Evolutionary conservation across 2,113 vertebrate species (phyloP).

Genomic region (Hippotragus niger): DNA sequence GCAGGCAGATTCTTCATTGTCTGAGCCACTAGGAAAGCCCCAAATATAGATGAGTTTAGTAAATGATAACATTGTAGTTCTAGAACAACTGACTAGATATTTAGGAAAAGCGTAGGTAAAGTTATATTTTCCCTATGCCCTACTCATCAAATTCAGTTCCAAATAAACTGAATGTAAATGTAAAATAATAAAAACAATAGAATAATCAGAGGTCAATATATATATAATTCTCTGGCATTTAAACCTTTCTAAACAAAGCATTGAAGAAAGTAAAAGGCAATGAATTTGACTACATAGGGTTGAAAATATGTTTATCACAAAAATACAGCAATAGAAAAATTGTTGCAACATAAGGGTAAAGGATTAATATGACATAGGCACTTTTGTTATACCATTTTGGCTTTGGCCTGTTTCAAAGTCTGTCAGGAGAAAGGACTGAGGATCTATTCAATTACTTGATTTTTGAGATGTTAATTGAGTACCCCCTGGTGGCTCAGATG

Average conservation of each 20-base stretch:
- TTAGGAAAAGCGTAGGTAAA: background rate
- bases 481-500: too few species aligned
- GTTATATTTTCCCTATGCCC: background rate
- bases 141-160: background rate
- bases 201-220: background rate
- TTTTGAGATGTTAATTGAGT: background rate
- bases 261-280: background rate
- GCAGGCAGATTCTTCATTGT: background rate
- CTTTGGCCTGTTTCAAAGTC: background rate
- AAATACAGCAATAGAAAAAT: background rate
- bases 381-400: background rate
- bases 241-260: background rate
- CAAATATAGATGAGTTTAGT: background rate
- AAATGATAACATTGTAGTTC: background rate
- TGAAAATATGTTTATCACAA: background rate
- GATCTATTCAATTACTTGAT: background rate
- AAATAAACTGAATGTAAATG: background rate
- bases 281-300: background rate
- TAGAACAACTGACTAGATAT: background rate
- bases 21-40: background rate
- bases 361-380: background rate
- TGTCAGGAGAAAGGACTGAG: background rate
- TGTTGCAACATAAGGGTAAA: background rate
- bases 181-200: slow-evolving; percentile 9
- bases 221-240: background rate